Evolutionary conservation across 2,113 vertebrate species (phyloP), one percentile per base, ranked within the genome.

Genomic region (Lamprotornis superbus): DNA sequence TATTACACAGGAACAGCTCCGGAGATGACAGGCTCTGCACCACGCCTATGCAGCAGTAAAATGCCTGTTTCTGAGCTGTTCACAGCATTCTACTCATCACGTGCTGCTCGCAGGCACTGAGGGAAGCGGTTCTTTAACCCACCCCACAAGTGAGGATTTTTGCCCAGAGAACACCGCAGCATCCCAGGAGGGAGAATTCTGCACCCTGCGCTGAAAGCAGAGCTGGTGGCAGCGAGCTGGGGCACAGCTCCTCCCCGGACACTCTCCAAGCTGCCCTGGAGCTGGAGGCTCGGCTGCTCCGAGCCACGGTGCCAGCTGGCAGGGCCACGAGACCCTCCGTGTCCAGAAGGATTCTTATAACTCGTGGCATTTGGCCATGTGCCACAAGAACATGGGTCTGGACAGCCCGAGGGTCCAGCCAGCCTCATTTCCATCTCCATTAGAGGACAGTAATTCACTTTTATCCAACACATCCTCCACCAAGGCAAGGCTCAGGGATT

Each of bases 1-100:
- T 78, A 87, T 83, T 84, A 65, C 87, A 67, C 67, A 77, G 89
- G 52, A 89, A 50, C 84, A 67, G 95, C 91, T 94, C 93, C 68
- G 28, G 91, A 85, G 94, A 94, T 93, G 95, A 89, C 94, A 95
- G 96, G 44, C 94, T 87, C 94, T 94, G 94, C 91, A 93, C 89
- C 95, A 94, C 91, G 90, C 95, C 94, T 93, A 69, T 94, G 94
- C 95, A 90, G 95, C 91, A 95, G 33, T 79, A 42, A 93, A 93
- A 73, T 39, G 94, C 91, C 83, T 79, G 17, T 31, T 87, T 67
- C 91, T 59, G 94, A 91, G 94, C 93, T 60, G 93, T 50, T 95
- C 89, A 9, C 93, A 91, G 95, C 89, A 28, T 83, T 59, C 52
- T 20, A 14, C 78, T 73, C 81, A 69, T 94, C 96, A 94, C 61